Evolutionary conservation across 1,140 invertebrate genomes (phyloP), one percentile per base, ranked within the genome.

Genomic region (Caenorhabditis briggsae): DNA sequence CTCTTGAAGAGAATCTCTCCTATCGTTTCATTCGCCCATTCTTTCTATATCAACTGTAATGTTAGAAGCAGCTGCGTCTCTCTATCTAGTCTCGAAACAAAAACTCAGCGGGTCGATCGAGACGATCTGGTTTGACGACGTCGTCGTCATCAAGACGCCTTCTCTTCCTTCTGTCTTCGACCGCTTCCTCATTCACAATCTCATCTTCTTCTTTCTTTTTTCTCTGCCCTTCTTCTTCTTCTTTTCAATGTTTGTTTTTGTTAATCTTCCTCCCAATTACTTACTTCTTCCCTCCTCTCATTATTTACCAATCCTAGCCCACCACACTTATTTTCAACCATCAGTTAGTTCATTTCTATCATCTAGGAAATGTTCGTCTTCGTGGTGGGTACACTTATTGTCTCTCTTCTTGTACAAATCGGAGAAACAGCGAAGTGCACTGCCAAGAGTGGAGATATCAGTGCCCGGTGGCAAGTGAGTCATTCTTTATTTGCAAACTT

Each of bases 391-490:
- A 78, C 46, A 78, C 70, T 78, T 78, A 23, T 16, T n/a, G 7
- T 50, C n/a, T 50, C 70, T 53, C 20, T 78, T 14, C 46, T 50
- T n/a, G 16, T 78, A 14, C 46, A 20, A 7, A 12, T 33, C 43
- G 70, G 25, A 53, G 33, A 50, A 48, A 23, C 84, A 25, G 84
- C 84, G 16, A 64, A 85, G 50, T 85, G 84, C 65, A 70, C 20
- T 46, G 61, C 33, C 53, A 53, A 74, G 25, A 78, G 65, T 56
- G 84, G 65, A 53, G 84, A 85, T 58, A 85, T 85, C 14, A 55
- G 61, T 33, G 84, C 84, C 16, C 61, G 58, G 23, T 85, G 84
- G 84, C 84, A 85, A 58, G 82, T 83, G 58, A 83, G 70, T 78
- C 70, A 78, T 50, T 78, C 3, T 50, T 78, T 78, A 33, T 53